Conservation (phyloP, 35 echinoderm and acorn worm species). For the Diadema setosum region DNA sequence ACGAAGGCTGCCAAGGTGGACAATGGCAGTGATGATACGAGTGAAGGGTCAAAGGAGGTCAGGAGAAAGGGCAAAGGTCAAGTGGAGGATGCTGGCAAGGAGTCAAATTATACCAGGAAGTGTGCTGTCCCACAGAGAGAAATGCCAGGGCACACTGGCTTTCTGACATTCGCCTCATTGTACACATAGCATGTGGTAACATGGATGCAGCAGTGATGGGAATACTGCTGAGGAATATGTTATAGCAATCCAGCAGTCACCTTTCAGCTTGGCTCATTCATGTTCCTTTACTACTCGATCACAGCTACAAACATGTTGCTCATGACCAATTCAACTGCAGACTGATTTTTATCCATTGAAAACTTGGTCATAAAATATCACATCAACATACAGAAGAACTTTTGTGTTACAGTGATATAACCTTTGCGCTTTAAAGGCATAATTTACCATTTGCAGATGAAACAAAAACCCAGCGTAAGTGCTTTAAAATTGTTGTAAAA, state of each 20-base stretch:
- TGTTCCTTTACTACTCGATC: too few species aligned
- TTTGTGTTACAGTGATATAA: too few species aligned
- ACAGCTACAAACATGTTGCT: too few species aligned
- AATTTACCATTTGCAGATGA: too few species aligned
- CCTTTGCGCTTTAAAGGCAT: too few species aligned
- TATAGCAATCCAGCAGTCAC: too few species aligned
- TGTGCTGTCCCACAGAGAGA: constrained; percentile 64
- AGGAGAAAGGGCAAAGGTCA: neutral
- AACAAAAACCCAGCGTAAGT: too few species aligned
- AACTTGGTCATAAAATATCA: too few species aligned
- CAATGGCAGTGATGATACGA: neutral
- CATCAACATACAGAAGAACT: too few species aligned
- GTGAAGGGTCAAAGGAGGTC: neutral
- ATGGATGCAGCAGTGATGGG: neutral
- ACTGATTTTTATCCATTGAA: too few species aligned
- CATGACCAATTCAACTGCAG: too few species aligned
- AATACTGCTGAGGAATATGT: neutral
- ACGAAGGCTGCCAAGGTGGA: neutral
- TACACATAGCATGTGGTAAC: constrained; percentile 8
- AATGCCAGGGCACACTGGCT: constrained; percentile 84
- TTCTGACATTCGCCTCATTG: constrained; percentile 85
- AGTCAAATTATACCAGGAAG: neutral
- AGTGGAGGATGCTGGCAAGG: neutral
- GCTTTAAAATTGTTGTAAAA: too few species aligned
- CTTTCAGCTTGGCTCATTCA: neutral